Evolutionary conservation across 2,113 vertebrate species (phyloP), one percentile per base, ranked within the genome.

Genomic region (Dasyornis broadbenti): DNA sequence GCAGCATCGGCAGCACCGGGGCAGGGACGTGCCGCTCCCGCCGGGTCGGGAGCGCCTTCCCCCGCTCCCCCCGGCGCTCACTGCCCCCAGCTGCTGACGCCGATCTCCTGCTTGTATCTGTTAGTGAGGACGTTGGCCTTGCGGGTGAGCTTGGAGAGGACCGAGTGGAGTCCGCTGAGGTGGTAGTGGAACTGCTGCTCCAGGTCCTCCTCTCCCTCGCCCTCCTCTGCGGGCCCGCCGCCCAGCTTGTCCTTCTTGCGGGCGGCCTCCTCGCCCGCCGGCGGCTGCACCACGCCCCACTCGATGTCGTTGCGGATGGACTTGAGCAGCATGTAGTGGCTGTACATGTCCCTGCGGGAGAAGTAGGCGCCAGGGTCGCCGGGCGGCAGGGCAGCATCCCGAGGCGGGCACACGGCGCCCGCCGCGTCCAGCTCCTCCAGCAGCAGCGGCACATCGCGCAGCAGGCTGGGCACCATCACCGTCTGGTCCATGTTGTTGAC

Each of bases 401-500:
- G 69, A 59, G 83, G 84, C 26, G 81, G 57, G 35, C 89, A 87
- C 26, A 79, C 79, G 92, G 83, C 68, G 5, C 90, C 90, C 8
- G 97, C 97, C 72, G 97, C 96, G 54, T 98, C 98, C 92, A 98
- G 94, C 92, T 97, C 98, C 24, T 97, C 97, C 84, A 98, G 97
- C 47, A 98, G 98, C 91, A 99, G 96, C n/a, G 99, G 99, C 94
- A 99, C 98, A 71, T 99, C 99, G 78, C 99, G 98, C 93, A 99
- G 98, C 95, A 99, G 97, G 93, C 98, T 99, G 50, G 99, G 99
- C 90, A 99, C 98, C 99, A 99, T 99, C 89, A 99, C 98, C 5
- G 99, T 99, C 97, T 99, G 99, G 97, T 99, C 99, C 99, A 99
- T 99, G 97, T 99, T 99, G 95, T 98, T 99, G 75, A 99, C 99